Percentiles rank a stretch among this genome's conserved stretches.
phyloP scores from a whole-genome alignment of 2,113 vertebrate genomes.

The Charadrius vociferus region DNA sequence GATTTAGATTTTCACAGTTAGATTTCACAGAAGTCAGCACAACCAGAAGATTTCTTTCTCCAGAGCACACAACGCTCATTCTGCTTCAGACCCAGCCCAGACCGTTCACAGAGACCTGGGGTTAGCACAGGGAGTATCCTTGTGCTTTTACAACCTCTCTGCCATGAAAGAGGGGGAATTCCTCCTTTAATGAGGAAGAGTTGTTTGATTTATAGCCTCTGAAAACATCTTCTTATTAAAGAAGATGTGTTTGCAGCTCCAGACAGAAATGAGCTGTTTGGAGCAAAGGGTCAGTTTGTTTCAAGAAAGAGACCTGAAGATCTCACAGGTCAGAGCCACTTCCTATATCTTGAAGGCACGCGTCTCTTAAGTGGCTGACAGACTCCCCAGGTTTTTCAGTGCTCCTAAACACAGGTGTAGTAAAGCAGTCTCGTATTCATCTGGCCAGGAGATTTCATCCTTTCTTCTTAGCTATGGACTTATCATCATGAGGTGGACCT shows the following conservation, averaged over 20 bases:
- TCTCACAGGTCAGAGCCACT: not conserved
- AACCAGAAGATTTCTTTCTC: not conserved
- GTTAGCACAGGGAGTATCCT: not conserved
- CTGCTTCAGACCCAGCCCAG: not conserved
- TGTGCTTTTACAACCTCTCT: not conserved
- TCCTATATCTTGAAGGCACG: accelerated
- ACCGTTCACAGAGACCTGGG: not conserved
- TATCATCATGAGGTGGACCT: not conserved
- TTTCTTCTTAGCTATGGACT: not conserved
- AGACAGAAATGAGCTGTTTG: not conserved
- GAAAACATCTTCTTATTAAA: not conserved
- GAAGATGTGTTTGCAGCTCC: not conserved
- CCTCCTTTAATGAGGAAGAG: not conserved
- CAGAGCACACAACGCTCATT: not conserved
- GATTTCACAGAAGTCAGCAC: not conserved
- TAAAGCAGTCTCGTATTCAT: not conserved
- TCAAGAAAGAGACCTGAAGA: not conserved
- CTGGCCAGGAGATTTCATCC: not conserved
- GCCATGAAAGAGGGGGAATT: not conserved
- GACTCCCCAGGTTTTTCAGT: not conserved
- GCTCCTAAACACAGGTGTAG: not conserved
- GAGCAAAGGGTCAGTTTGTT: not conserved
- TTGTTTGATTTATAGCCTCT: not conserved
- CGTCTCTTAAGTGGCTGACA: not conserved
- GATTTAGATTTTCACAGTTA: not conserved